phyloP scores from a whole-genome alignment of 2,888 invertebrate species.

The Smittia sp. region DNA sequence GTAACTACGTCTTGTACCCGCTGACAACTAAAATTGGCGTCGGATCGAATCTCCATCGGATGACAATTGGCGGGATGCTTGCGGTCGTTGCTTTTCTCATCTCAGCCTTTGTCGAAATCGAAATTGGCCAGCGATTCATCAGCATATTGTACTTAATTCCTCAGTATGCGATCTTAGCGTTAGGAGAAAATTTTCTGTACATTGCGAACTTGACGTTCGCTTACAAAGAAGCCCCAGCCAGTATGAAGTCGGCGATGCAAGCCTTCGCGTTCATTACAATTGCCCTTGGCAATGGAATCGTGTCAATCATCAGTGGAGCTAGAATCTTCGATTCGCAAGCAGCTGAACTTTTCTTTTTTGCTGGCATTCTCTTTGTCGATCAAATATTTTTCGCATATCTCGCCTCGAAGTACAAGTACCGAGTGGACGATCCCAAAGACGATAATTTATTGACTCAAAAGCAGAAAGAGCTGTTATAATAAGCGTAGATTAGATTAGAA shows the following conservation, averaged over 20 bases:
- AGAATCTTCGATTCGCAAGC: slow-evolving; percentile 75
- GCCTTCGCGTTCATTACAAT: slow-evolving; percentile 87
- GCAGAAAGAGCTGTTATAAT: too few species aligned
- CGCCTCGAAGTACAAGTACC: neutral
- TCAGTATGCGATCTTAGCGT: slow-evolving; percentile 66
- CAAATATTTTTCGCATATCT: neutral
- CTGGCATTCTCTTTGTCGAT: slow-evolving; percentile 73
- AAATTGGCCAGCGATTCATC: slow-evolving; percentile 60
- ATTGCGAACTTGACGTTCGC: slow-evolving; percentile 91
- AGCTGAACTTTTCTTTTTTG: slow-evolving; percentile 84
- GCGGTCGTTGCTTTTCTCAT: slow-evolving; percentile 83
- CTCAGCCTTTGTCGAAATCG: slow-evolving; percentile 79
- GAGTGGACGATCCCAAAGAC: too few species aligned
- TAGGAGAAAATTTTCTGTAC: slow-evolving; percentile 83
- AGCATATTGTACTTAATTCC: slow-evolving; percentile 62
- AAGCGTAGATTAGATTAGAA: too few species aligned
- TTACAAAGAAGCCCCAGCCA: slow-evolving; percentile 78
- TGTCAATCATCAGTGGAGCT: slow-evolving; percentile 83
- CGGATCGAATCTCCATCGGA: slow-evolving; percentile 75
- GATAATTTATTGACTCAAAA: too few species aligned
- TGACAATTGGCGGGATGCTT: slow-evolving; percentile 82
- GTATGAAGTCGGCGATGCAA: slow-evolving; percentile 89
- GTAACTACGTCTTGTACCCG: slow-evolving; percentile 79
- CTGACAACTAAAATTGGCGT: slow-evolving; percentile 66
- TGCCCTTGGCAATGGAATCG: slow-evolving; percentile 90